Base-by-base conservation (phyloP, 2,888 invertebrate genomes). In the Parnassius smintheus region DNA sequence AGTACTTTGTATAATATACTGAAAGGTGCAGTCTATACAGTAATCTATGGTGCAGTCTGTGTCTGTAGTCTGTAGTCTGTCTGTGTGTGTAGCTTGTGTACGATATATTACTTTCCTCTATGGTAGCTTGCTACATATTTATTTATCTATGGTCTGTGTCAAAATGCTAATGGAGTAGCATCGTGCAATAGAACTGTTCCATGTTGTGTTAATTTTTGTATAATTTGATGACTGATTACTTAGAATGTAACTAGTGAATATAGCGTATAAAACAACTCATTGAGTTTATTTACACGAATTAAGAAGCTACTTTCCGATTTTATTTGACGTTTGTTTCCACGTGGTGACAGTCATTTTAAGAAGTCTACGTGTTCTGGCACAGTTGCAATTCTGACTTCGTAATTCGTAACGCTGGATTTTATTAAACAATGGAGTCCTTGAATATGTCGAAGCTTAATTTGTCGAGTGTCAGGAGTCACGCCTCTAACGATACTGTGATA, bases 271-370 rank as follows among this genome's bases (percentile, higher is more conserved):
- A 67, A 65, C 56, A 70, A 58, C 70, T 63, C 66, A 70, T 69
- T 67, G 65, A 68, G 67, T 68, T 66, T 62, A 65, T 71, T 65
- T 72, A 64, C 70, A 73, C 69, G 69, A 71, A 71, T 75, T 71
- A 68, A 74, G 69, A 70, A 68, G 66, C 58, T 74, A 70, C 73
- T 72, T 67, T 71, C 68, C 70, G 65, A 68, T 70, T 75, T 68
- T 74, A 75, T 80, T 81, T 91, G 91, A 89, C 91, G 82, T 78
- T 83, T 78, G 77, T 85, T 83, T 89, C 91, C 91, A 91, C 91
- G 91, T 91, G 91, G 89, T 90, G 83, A 73, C 77, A 78, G 90
- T 86, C 88, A 88, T 63, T 75, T 72, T 75, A 72, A 55, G 75
- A 71, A 75, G 87, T 87, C 83, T 84, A 91, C 91, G 90, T 91